Percentiles rank a stretch among this genome's conserved stretches.
Evolutionary conservation across 2,888 invertebrate species (phyloP).

Genomic region (Netelia melanura): DNA sequence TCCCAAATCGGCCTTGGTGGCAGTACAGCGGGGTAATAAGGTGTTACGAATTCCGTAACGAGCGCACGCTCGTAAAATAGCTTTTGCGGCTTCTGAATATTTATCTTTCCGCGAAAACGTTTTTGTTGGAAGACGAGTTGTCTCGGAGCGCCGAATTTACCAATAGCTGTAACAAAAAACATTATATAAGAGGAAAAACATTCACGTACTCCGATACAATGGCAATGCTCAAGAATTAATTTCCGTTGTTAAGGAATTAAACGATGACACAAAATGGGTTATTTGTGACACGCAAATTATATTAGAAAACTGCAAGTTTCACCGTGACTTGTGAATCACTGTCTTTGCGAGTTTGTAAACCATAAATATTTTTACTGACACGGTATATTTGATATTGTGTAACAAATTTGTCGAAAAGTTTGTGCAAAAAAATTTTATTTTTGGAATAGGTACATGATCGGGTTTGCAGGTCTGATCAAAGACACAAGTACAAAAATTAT

Average conservation of each 20-base stretch:
- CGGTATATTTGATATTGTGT: too few relatives aligned
- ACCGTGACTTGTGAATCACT: too few relatives aligned
- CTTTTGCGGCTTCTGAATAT: constrained; percentile 90
- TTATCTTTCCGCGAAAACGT: constrained; percentile 91
- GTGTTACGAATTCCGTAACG: constrained; percentile 88
- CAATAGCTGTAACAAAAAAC: constrained; percentile 78
- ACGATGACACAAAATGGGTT: too few relatives aligned
- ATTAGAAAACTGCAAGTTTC: too few relatives aligned
- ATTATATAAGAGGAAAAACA: neutral
- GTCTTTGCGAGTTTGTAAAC: too few relatives aligned
- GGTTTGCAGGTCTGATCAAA: constrained; percentile 58
- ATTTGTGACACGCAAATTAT: too few relatives aligned
- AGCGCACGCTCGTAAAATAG: constrained; percentile 90
- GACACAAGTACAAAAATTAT: constrained; percentile 64
- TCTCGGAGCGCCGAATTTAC: constrained; percentile 73
- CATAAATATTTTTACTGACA: too few relatives aligned
- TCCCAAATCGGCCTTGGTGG: constrained; percentile 84
- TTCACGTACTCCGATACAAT: neutral
- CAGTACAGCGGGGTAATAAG: constrained; percentile 86
- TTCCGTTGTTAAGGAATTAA: too few relatives aligned
- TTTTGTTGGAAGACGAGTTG: constrained; percentile 85
- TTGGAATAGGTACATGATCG: constrained; percentile 65
- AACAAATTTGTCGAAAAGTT: neutral
- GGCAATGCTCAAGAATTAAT: neutral
- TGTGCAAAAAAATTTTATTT: constrained; percentile 62